Evolutionary conservation across 2,113 vertebrate genomes (phyloP).

Genomic region (Caranx melampygus): DNA sequence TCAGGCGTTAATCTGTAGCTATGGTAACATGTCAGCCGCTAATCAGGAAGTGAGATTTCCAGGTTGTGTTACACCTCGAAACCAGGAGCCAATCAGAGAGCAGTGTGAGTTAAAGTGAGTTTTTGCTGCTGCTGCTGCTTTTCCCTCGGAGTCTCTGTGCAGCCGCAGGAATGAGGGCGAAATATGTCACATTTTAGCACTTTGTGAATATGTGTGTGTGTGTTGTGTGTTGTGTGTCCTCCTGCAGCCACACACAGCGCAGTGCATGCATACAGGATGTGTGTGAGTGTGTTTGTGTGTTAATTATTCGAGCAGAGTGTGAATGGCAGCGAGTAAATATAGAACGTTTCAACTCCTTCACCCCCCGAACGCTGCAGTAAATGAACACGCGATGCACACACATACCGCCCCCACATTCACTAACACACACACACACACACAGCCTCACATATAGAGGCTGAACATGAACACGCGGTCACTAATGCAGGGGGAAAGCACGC

Average conservation of each 20-base stretch:
- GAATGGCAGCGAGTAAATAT: slow-evolving; percentile 75
- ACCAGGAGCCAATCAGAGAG: background rate
- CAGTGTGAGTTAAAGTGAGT: background rate
- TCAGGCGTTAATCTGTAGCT: slow-evolving; percentile 20
- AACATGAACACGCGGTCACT: slow-evolving; percentile 51
- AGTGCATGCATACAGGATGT: slow-evolving; percentile 9
- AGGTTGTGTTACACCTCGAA: background rate
- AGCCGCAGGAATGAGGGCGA: background rate
- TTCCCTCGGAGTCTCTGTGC: background rate
- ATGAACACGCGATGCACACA: slow-evolving; percentile 68
- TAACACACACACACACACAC: slow-evolving; percentile 34
- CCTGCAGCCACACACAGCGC: background rate
- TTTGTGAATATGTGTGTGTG: slow-evolving; percentile 1
- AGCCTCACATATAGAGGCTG: slow-evolving; percentile 38
- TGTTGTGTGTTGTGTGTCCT: slow-evolving; percentile 16
- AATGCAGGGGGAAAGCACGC: slow-evolving; percentile 56
- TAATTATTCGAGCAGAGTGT: slow-evolving; percentile 70
- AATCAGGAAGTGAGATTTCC: slow-evolving; percentile 7
- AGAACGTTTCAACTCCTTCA: slow-evolving; percentile 72
- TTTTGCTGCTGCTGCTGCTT: background rate
- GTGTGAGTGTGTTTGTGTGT: slow-evolving; percentile 64
- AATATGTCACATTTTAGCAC: background rate
- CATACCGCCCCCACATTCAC: slow-evolving; percentile 50
- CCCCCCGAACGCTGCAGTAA: slow-evolving; percentile 51
- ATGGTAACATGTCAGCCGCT: background rate